Percentiles rank a stretch among this genome's conserved stretches.
These are phyloP conservation scores for Diabrotica virgifera DNA, from an alignment of 1,140 invertebrate species.

Conservation along the genomic window DNA sequence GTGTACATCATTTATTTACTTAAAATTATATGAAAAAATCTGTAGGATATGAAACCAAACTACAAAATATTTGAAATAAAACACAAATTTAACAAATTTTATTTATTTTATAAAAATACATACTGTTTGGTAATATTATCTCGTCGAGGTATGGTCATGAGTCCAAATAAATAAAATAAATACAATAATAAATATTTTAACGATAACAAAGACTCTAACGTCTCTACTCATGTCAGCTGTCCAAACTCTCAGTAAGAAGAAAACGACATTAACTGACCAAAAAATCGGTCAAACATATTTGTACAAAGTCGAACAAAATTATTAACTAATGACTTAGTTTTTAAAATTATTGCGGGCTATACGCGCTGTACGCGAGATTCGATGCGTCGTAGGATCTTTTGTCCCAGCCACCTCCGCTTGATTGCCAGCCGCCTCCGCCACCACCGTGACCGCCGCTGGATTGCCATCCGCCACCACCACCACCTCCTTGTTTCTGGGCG, in stretches of 20 bases:
- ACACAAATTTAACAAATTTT: no score
- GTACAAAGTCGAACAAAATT: neutral
- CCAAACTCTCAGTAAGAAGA: neutral
- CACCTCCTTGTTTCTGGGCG: constrained; percentile 59
- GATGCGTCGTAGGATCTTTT: constrained; percentile 55
- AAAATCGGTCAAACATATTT: neutral
- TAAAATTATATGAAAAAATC: no score
- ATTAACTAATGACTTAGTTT: neutral
- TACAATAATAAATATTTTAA: no score
- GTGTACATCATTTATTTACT: no score
- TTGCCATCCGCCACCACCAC: constrained; percentile 60
- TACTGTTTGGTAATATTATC: no score
- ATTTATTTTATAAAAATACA: no score
- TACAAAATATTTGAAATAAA: no score
- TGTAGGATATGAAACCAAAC: no score
- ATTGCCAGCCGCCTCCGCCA: constrained; percentile 44
- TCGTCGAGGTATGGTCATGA: no score
- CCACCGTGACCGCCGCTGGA: constrained; percentile 48
- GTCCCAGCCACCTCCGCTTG: constrained; percentile 37
- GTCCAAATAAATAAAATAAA: no score
- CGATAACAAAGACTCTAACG: neutral
- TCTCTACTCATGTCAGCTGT: neutral
- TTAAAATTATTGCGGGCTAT: constrained; percentile 31
- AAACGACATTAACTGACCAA: neutral
- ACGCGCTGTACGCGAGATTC: constrained; percentile 65